Evolutionary conservation across 2,113 vertebrate species (phyloP).

Genomic region (Siniperca chuatsi): DNA sequence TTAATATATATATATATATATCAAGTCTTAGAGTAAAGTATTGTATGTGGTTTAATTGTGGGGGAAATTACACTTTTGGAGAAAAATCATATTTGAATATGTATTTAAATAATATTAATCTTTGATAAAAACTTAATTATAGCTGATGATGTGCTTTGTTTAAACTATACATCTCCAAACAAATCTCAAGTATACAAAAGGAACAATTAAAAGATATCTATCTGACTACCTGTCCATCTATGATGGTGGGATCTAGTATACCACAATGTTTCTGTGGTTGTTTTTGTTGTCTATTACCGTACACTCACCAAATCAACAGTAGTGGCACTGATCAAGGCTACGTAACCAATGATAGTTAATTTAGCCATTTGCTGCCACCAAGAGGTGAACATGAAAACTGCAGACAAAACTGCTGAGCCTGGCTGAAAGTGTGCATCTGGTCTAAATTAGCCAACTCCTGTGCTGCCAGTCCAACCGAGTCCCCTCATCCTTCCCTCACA

Average conservation of each 20-base stretch:
- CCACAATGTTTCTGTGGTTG: not conserved
- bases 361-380: slow-evolving; percentile 78
- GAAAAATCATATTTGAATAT: not conserved
- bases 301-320: not conserved
- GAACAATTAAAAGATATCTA: not conserved
- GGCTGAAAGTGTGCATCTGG: slow-evolving; percentile 81
- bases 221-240: not conserved
- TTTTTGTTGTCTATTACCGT: slow-evolving; percentile 3
- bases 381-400: slow-evolving; percentile 59
- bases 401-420: slow-evolving; percentile 35
- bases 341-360: slow-evolving; percentile 3
- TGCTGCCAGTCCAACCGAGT: slow-evolving; percentile 71
- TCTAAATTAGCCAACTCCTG: slow-evolving; percentile 87
- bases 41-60: not conserved
- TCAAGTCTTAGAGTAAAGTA: too few relatives aligned
- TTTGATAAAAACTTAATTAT: not conserved
- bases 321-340: not conserved
- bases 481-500: slow-evolving; percentile 54
- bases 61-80: not conserved
- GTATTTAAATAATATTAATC: not conserved
- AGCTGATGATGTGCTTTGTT: slow-evolving; percentile 7
- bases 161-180: not conserved
- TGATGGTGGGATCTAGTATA: not conserved
- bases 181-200: slow-evolving; percentile 7
- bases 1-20: not conserved